Conservation (phyloP, 2,113 vertebrate genomes). For the Stegastes partitus region DNA sequence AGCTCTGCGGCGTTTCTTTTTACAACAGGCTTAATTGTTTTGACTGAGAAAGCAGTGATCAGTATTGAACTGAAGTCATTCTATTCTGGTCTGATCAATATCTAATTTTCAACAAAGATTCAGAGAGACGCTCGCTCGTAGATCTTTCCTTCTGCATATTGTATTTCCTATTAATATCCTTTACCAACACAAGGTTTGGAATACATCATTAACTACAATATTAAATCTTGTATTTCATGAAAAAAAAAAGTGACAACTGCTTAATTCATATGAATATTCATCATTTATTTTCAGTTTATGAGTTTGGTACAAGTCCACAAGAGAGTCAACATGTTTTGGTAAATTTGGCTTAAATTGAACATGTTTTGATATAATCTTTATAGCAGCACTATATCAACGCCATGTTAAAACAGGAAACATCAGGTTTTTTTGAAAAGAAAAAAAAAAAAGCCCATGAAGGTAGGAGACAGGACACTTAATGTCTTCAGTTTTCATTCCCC, state of each 20-base stretch:
- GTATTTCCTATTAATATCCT: not conserved
- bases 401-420: slow-evolving; percentile 2
- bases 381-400: slow-evolving; percentile 17
- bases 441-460: slow-evolving; percentile 6
- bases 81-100: not conserved
- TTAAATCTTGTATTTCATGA: not conserved
- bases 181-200: too few relatives aligned
- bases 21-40: not conserved
- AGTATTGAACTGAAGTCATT: not conserved
- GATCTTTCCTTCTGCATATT: too few relatives aligned
- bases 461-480: not conserved
- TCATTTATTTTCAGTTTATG: slow-evolving; percentile 55
- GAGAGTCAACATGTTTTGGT: not conserved
- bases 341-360: slow-evolving; percentile 14
- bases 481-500: slow-evolving; percentile 15
- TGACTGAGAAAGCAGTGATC: not conserved
- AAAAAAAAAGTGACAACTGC: not conserved
- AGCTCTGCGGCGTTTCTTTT: not conserved
- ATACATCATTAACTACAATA: not conserved
- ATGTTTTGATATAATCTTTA: slow-evolving; percentile 17
- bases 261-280: slow-evolving; percentile 30
- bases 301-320: slow-evolving; percentile 50
- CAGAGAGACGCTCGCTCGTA: too few relatives aligned
- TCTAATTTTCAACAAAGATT: not conserved
- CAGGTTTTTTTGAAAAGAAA: not conserved